phyloP scores from a whole-genome alignment of 2,888 invertebrate species.

The Nemapogon koenigi region DNA sequence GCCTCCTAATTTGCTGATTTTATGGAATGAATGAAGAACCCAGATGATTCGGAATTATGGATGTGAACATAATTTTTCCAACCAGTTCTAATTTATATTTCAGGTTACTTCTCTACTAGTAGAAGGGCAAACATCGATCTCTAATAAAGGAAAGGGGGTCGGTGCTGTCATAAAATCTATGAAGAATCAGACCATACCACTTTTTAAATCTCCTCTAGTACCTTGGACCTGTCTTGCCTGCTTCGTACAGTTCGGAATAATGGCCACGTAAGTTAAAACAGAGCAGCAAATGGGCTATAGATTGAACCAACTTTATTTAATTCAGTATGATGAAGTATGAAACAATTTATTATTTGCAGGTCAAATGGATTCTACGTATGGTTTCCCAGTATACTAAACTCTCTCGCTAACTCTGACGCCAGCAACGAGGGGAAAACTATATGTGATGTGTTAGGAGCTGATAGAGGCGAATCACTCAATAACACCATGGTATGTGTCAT shows the following conservation, averaged over 20 bases:
- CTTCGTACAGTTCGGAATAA: slow-evolving; percentile 70
- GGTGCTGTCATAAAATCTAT: slow-evolving; percentile 51
- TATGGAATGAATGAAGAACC: too few relatives aligned
- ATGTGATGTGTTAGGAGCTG: slow-evolving; percentile 44
- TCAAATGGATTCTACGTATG: slow-evolving; percentile 65
- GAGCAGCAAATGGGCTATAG: background rate
- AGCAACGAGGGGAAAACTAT: slow-evolving; percentile 36
- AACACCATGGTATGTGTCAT: slow-evolving; percentile 29
- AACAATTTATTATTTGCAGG: slow-evolving; percentile 26
- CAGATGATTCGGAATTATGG: too few relatives aligned
- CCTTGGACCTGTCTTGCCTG: slow-evolving; percentile 63
- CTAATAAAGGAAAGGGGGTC: slow-evolving; percentile 22
- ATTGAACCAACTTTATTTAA: background rate
- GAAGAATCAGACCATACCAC: slow-evolving; percentile 59
- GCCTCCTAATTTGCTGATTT: too few relatives aligned
- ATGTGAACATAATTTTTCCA: too few relatives aligned
- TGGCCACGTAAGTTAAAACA: slow-evolving; percentile 66
- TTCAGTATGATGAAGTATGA: background rate
- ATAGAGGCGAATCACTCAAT: slow-evolving; percentile 24
- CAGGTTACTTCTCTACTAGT: slow-evolving; percentile 35
- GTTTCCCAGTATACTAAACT: slow-evolving; percentile 67
- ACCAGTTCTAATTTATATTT: too few relatives aligned
- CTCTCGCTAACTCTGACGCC: slow-evolving; percentile 30
- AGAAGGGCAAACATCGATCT: slow-evolving; percentile 24
- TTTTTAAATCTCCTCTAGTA: slow-evolving; percentile 62